phyloP scores from a whole-genome alignment of 2,113 vertebrate genomes.

The Oostethus manadensis region DNA sequence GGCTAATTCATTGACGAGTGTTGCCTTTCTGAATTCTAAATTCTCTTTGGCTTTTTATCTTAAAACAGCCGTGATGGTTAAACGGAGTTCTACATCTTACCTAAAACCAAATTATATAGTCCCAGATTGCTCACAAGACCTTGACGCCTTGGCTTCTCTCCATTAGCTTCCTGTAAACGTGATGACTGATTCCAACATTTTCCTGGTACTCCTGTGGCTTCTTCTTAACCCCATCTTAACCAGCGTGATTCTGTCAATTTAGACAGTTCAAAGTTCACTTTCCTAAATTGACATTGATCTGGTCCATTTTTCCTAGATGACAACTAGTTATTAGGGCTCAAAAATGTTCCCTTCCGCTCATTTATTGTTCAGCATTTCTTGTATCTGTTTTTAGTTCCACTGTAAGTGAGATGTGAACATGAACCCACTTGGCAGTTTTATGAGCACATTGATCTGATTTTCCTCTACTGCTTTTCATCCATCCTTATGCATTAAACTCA shows the following conservation, averaged over 20 bases:
- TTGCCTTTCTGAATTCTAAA: neutral
- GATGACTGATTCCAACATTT: slow-evolving; percentile 42
- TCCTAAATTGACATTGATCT: neutral
- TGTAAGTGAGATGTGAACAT: neutral
- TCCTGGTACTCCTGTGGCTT: slow-evolving; percentile 33
- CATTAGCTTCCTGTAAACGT: slow-evolving; percentile 41
- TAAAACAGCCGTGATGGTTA: neutral
- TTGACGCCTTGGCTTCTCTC: slow-evolving; percentile 23
- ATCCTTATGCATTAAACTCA: neutral
- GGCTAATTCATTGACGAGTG: neutral
- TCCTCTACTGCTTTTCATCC: neutral
- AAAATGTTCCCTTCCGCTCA: neutral
- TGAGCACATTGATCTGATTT: neutral
- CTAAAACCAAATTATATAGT: neutral
- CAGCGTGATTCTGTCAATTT: neutral
- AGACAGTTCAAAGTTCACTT: neutral
- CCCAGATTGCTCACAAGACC: slow-evolving; percentile 7
- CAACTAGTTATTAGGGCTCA: neutral
- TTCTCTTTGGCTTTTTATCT: neutral
- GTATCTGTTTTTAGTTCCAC: neutral
- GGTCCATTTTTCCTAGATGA: neutral
- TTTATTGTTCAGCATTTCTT: neutral
- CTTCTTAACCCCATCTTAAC: slow-evolving; percentile 42
- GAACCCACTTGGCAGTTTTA: neutral
- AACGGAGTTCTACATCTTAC: neutral